A percentile compares a stretch with the other conserved stretches of the same genome.
These are phyloP conservation scores for Aphidius gifuensis DNA, from an alignment of 1,140 invertebrate species.

Conservation along the genomic window DNA sequence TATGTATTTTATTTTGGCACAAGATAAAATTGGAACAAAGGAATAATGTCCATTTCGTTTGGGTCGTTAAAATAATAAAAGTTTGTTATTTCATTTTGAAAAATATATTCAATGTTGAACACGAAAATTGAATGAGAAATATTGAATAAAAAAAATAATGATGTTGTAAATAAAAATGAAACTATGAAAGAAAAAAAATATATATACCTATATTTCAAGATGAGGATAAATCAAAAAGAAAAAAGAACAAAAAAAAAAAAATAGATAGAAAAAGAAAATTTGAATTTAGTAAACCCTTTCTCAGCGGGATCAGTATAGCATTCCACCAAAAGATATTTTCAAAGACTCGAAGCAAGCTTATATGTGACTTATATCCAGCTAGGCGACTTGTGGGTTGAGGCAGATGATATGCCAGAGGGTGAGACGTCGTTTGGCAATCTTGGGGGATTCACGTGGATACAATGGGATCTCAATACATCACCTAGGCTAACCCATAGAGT, in stretches of 20 bases:
- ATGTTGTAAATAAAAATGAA: conserved; percentile 15
- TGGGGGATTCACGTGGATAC: conserved; percentile 55
- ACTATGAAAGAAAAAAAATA: neutral
- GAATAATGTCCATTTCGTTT: conserved; percentile 19
- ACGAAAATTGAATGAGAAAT: conserved; percentile 1
- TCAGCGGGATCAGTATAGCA: neutral
- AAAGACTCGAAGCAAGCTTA: conserved; percentile 4
- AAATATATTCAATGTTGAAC: conserved; percentile 20
- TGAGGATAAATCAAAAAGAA: conserved; percentile 7
- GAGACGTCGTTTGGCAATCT: conserved; percentile 54
- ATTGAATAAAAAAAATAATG: conserved; percentile 5
- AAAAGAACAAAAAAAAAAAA: conserved; percentile 9
- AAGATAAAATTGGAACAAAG: conserved; percentile 27
- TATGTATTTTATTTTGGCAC: conserved; percentile 23
- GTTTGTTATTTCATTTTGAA: conserved; percentile 42
- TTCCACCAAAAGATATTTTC: neutral
- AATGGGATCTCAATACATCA: conserved; percentile 59
- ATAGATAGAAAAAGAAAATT: conserved; percentile 25
- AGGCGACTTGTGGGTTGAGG: conserved; percentile 29
- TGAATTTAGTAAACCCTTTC: conserved; percentile 8
- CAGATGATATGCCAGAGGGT: conserved; percentile 12
- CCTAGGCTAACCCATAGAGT: conserved; percentile 45
- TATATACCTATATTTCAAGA: too few relatives aligned
- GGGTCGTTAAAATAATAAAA: conserved; percentile 51
- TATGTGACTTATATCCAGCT: conserved; percentile 30